Evolutionary conservation across 2,888 invertebrate species (phyloP).

Genomic region (Acronicta leporina): DNA sequence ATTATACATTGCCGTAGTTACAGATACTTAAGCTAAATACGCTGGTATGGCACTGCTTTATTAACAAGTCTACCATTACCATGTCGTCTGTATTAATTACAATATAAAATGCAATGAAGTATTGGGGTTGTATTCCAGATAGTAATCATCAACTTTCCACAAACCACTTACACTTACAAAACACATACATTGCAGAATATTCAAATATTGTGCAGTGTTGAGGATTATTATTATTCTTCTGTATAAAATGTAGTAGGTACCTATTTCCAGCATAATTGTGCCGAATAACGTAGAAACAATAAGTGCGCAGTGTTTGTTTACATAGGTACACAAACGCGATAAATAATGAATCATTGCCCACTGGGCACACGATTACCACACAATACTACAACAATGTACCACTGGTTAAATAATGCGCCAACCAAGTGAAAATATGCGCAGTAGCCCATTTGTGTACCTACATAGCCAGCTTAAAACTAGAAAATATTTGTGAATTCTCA

Average conservation of each 20-base stretch:
- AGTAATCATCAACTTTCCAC: no score
- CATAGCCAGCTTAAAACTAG: slow-evolving; percentile 16
- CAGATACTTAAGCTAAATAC: no score
- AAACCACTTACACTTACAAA: no score
- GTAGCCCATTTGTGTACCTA: slow-evolving; percentile 17
- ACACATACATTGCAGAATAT: no score
- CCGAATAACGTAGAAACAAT: slow-evolving; percentile 44
- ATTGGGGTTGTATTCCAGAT: no score
- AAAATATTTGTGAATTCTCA: slow-evolving; percentile 20
- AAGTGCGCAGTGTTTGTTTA: slow-evolving; percentile 59
- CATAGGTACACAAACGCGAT: slow-evolving; percentile 46
- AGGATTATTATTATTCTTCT: not conserved
- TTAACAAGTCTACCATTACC: no score
- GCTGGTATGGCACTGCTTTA: no score
- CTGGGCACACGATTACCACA: slow-evolving; percentile 55
- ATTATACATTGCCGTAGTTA: no score
- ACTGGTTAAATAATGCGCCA: slow-evolving; percentile 41
- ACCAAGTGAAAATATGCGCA: slow-evolving; percentile 38
- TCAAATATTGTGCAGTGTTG: no score
- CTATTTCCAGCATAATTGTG: slow-evolving; percentile 18
- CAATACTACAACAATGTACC: slow-evolving; percentile 45
- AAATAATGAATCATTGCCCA: slow-evolving; percentile 57
- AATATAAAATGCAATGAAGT: no score
- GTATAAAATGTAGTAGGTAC: slow-evolving; percentile 8
- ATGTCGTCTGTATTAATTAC: no score